phyloP scores from a whole-genome alignment of 2,888 invertebrate species.

The Heteromyza rotundicornis region DNA sequence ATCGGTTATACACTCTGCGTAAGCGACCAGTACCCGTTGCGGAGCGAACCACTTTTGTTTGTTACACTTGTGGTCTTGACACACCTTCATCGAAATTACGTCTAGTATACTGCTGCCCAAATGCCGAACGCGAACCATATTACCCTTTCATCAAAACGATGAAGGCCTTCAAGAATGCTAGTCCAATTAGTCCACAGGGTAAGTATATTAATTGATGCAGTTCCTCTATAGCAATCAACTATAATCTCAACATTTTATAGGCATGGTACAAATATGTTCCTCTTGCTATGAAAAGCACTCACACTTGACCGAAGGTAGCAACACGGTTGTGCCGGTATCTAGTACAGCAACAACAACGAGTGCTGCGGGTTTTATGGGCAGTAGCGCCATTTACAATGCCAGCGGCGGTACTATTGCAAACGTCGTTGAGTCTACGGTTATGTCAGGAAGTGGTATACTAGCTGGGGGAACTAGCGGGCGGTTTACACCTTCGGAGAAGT shows the following conservation, averaged over 20 bases:
- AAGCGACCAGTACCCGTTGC: slow-evolving; percentile 73
- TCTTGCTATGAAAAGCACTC: slow-evolving; percentile 80
- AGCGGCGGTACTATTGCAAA: slow-evolving; percentile 29
- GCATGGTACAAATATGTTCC: slow-evolving; percentile 86
- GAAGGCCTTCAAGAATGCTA: slow-evolving; percentile 82
- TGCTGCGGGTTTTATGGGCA: slow-evolving; percentile 31
- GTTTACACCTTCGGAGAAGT: slow-evolving; percentile 61
- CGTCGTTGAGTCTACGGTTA: too few relatives aligned
- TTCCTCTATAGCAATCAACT: too few relatives aligned
- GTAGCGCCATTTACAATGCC: slow-evolving; percentile 40
- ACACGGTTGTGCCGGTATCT: slow-evolving; percentile 39
- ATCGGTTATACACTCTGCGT: slow-evolving; percentile 81
- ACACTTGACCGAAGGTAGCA: slow-evolving; percentile 63
- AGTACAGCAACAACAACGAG: slow-evolving; percentile 30
- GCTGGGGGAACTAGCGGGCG: slow-evolving; percentile 41
- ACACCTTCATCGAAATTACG: slow-evolving; percentile 81
- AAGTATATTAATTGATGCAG: slow-evolving; percentile 41
- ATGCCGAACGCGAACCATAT: slow-evolving; percentile 85
- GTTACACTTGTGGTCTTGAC: slow-evolving; percentile 86
- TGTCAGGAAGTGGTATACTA: slow-evolving; percentile 3
- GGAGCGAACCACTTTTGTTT: slow-evolving; percentile 79
- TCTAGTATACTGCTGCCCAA: slow-evolving; percentile 82
- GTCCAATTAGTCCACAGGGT: slow-evolving; percentile 89
- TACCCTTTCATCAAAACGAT: slow-evolving; percentile 87
- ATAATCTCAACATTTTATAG: too few relatives aligned